Conservation (phyloP, 2,113 vertebrate species). For the Orycteropus afer region DNA sequence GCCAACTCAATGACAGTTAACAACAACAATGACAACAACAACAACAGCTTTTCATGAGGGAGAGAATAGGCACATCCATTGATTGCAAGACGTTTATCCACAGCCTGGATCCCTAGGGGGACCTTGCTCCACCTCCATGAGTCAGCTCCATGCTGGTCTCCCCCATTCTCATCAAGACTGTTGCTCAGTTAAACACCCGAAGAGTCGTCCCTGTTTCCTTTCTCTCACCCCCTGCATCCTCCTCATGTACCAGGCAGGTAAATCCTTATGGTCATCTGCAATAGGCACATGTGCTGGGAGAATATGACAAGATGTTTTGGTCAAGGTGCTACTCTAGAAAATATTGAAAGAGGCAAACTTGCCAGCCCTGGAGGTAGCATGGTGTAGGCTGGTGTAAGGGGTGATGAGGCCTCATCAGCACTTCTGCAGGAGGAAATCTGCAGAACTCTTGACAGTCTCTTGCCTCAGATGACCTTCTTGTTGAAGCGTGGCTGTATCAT, state of each 20-base stretch:
- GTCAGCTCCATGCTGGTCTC: neutral
- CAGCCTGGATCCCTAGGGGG: neutral
- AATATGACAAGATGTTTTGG: neutral
- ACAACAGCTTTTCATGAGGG: neutral
- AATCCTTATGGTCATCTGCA: neutral
- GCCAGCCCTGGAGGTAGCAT: neutral
- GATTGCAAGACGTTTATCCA: neutral
- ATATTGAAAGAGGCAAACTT: neutral
- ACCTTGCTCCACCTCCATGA: neutral
- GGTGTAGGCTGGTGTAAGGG: neutral
- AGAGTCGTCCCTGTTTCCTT: neutral
- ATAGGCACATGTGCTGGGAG: neutral
- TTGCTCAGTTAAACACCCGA: neutral
- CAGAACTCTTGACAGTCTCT: too few species aligned
- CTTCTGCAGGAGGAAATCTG: neutral
- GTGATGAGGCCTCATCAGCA: rapidly evolving
- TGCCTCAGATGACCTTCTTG: neutral
- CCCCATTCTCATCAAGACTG: neutral
- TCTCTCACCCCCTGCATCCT: neutral
- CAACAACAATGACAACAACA: too few species aligned
- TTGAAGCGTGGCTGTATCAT: too few species aligned
- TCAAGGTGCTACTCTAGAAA: neutral
- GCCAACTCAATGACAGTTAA: too few species aligned
- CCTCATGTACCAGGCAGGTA: neutral
- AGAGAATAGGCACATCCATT: neutral